phyloP scores from a whole-genome alignment of 2,113 vertebrate species.

The Pomatostomus ruficeps region DNA sequence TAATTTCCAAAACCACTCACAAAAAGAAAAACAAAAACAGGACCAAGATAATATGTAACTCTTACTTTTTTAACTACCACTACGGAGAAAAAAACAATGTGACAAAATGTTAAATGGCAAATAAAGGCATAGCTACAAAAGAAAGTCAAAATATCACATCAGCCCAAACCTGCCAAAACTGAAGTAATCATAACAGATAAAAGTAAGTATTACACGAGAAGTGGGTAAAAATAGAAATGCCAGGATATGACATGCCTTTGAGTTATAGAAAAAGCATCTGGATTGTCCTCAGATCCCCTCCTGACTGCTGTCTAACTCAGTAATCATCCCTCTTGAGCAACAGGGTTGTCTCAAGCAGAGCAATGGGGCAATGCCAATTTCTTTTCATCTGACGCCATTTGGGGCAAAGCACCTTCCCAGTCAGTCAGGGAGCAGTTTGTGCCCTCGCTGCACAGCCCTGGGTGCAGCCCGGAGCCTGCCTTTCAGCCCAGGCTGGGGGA shows the following conservation, averaged over 20 bases:
- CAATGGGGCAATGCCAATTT: background rate
- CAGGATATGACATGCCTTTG: slow-evolving; percentile 11
- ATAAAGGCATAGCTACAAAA: background rate
- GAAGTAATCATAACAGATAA: background rate
- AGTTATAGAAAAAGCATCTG: slow-evolving; percentile 42
- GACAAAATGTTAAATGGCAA: background rate
- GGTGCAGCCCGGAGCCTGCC: background rate
- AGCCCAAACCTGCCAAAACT: background rate
- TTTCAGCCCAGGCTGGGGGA: rapidly evolving
- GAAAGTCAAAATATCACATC: background rate
- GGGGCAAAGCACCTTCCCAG: background rate
- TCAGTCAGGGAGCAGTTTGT: background rate
- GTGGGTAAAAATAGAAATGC: slow-evolving; percentile 43
- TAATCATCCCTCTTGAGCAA: slow-evolving; percentile 11
- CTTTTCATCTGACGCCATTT: background rate
- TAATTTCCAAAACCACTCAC: background rate
- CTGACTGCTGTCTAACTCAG: background rate
- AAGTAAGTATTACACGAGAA: background rate
- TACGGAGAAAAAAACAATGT: background rate
- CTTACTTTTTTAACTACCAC: background rate
- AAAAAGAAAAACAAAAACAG: background rate
- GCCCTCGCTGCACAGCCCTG: background rate
- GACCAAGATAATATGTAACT: background rate
- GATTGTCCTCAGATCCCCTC: slow-evolving; percentile 47
- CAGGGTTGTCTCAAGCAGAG: background rate